phyloP scores from a whole-genome alignment of 1,140 invertebrate species.

The Onthophagus taurus region DNA sequence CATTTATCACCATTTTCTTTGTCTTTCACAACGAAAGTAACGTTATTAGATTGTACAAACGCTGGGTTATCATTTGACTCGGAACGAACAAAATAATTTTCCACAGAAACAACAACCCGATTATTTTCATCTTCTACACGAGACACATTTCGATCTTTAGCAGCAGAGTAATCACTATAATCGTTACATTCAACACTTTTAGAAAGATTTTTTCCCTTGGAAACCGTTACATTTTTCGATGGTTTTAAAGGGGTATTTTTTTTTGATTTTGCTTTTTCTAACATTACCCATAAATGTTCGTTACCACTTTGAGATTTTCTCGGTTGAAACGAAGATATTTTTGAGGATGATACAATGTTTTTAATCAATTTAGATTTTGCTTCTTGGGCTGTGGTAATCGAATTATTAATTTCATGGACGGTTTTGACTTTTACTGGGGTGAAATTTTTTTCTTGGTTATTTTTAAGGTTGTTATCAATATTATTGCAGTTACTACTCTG shows the following conservation, averaged over 20 bases:
- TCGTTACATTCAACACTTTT: conserved; percentile 5
- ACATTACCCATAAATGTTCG: conserved; percentile 32
- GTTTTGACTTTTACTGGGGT: too few relatives aligned
- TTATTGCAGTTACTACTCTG: too few relatives aligned
- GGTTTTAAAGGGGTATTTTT: too few relatives aligned
- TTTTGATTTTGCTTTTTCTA: conserved; percentile 21
- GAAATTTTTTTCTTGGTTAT: too few relatives aligned
- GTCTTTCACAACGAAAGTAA: conserved; percentile 14
- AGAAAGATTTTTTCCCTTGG: neutral
- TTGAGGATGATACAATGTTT: too few relatives aligned
- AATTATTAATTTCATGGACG: too few relatives aligned
- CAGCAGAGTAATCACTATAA: conserved; percentile 3
- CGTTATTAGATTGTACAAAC: conserved; percentile 18
- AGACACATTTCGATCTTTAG: conserved; percentile 15
- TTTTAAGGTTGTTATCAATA: too few relatives aligned
- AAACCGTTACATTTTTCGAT: conserved; percentile 12
- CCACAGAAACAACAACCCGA: conserved; percentile 21
- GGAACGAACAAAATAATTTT: conserved; percentile 21
- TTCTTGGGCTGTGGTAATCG: too few relatives aligned
- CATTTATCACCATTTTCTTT: neutral
- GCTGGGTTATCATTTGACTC: conserved; percentile 11
- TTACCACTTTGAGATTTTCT: conserved; percentile 15
- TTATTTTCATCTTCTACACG: conserved; percentile 20
- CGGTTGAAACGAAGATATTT: conserved; percentile 29
- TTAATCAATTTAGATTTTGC: too few relatives aligned